Conservation (phyloP, 2,797 vertebrate species). For the Echeneis naucrates region DNA sequence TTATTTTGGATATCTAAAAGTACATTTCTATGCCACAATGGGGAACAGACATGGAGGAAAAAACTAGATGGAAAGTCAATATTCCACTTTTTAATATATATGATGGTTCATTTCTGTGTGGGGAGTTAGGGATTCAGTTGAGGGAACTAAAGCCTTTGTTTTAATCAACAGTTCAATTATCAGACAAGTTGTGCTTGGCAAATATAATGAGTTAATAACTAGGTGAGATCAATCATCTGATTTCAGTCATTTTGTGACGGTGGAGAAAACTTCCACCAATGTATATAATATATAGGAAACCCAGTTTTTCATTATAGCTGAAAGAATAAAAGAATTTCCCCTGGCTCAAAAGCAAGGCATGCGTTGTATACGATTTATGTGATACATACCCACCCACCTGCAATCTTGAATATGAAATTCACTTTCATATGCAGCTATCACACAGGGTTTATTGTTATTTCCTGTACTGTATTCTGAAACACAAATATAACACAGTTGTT, state of each 20-base stretch:
- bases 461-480: background rate
- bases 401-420: too few species aligned
- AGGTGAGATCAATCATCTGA: constrained; percentile 71
- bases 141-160: constrained; percentile 56
- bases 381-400: too few species aligned
- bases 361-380: too few species aligned
- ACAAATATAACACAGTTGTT: background rate
- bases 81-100: constrained; percentile 16
- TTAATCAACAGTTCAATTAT: constrained; percentile 74
- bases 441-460: too few species aligned
- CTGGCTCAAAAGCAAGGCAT: too few species aligned
- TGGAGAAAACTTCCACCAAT: constrained; percentile 23
- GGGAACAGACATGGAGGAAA: background rate
- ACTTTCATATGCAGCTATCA: too few species aligned
- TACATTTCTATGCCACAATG: background rate
- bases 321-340: too few species aligned
- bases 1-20: constrained; percentile 5
- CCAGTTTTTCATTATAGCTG: background rate
- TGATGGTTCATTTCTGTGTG: constrained; percentile 24
- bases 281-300: background rate
- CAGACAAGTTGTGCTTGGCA: constrained; percentile 60
- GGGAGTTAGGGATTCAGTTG: constrained; percentile 39
- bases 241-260: constrained; percentile 57
- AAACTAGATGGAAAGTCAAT: constrained; percentile 3
- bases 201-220: constrained; percentile 67